These are phyloP conservation scores for Ciona savignyi DNA, from an alignment of 23 tunicate genomes.

Conservation along the genomic window DNA sequence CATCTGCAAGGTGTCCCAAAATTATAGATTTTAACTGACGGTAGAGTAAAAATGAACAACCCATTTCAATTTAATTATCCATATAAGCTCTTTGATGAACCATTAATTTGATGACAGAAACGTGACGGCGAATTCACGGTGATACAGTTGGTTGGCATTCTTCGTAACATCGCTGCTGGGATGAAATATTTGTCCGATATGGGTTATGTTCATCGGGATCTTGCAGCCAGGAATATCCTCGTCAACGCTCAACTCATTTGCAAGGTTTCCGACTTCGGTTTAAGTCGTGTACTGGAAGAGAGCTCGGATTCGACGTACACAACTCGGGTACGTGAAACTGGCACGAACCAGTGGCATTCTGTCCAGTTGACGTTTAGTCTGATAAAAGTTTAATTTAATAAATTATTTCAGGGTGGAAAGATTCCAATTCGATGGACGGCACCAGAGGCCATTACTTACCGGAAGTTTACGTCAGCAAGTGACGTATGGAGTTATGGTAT, in stretches of 20 bases:
- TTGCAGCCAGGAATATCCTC: constrained; percentile 83
- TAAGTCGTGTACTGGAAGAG: constrained; percentile 80
- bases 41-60: too few species aligned
- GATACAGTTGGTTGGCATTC: constrained; percentile 81
- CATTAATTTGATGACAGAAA: too few species aligned
- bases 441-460: constrained; percentile 92
- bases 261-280: constrained; percentile 97
- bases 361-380: neutral
- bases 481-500: constrained; percentile 99
- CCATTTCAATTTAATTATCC: too few species aligned
- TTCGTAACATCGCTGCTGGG: constrained; percentile 87
- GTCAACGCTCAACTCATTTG: constrained; percentile 79
- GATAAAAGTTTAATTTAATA: neutral
- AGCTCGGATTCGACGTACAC: constrained; percentile 77
- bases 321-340: constrained; percentile 33
- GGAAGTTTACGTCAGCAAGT: constrained; percentile 91
- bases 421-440: constrained; percentile 98
- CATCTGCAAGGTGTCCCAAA: too few species aligned
- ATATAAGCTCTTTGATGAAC: too few species aligned
- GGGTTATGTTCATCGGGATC: constrained; percentile 98
- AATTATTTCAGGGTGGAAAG: constrained; percentile 72
- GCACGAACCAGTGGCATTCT: neutral
- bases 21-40: too few species aligned
- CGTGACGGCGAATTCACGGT: constrained; percentile 75
- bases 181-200: constrained; percentile 96